phyloP scores from a whole-genome alignment of 2,888 invertebrate genomes.

The Rhorus exstirpatorius region DNA sequence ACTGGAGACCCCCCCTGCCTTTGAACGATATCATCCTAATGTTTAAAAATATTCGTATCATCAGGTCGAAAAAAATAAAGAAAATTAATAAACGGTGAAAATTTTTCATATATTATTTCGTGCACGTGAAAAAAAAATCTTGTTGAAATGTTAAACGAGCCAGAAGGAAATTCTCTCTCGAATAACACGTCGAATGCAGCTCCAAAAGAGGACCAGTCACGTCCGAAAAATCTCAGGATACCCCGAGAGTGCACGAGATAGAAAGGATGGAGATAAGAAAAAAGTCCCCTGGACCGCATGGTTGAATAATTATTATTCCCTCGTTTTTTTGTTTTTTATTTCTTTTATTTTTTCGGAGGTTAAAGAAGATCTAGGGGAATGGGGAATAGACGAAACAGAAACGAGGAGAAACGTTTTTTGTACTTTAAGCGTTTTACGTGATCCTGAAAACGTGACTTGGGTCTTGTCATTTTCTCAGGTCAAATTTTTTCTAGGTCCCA shows the following conservation, averaged over 20 bases:
- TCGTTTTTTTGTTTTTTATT: background rate
- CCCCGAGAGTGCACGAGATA: conserved; percentile 73
- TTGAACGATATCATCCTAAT: too few species aligned
- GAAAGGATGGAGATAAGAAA: conserved; percentile 68
- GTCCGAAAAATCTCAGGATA: conserved; percentile 53
- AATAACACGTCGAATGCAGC: too few species aligned
- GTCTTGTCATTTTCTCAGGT: conserved; percentile 62
- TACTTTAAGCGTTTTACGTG: conserved; percentile 36
- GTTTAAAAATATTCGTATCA: too few species aligned
- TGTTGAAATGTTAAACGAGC: too few species aligned
- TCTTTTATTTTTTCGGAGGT: too few species aligned
- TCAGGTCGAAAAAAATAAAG: too few species aligned
- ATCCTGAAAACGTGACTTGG: conserved; percentile 43
- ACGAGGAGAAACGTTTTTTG: conserved; percentile 6
- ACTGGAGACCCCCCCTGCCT: too few species aligned
- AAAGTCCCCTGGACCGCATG: conserved; percentile 50
- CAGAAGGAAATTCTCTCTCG: too few species aligned
- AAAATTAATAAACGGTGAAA: too few species aligned
- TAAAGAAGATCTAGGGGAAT: background rate
- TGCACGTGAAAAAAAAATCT: too few species aligned
- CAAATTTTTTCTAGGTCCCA: conserved; percentile 7
- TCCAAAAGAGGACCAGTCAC: conserved; percentile 27
- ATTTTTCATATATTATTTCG: too few species aligned
- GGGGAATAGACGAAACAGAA: conserved; percentile 1
- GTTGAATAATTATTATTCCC: conserved; percentile 67